phyloP scores from a whole-genome alignment of 2,797 vertebrate genomes.

The Antennarius maculatus region DNA sequence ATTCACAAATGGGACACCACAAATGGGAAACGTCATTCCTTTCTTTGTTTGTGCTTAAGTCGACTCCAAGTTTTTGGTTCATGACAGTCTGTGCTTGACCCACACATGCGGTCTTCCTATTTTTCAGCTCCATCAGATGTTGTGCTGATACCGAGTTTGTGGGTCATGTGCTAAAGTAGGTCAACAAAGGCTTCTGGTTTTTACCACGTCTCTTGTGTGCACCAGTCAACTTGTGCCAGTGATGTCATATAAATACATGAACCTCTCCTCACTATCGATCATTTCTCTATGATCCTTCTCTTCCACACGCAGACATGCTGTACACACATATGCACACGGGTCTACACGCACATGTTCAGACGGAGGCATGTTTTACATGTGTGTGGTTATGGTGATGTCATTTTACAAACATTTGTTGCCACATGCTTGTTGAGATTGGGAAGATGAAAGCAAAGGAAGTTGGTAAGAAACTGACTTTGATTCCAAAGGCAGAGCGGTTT shows the following conservation, averaged over 20 bases:
- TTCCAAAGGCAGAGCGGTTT: constrained; percentile 13
- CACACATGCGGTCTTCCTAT: neutral
- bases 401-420: constrained; percentile 37
- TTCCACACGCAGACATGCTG: neutral
- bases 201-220: constrained; percentile 12
- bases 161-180: constrained; percentile 28
- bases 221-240: constrained; percentile 6
- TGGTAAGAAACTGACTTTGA: constrained; percentile 27
- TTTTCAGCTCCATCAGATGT: neutral
- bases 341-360: constrained; percentile 3
- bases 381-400: constrained; percentile 53
- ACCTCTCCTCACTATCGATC: constrained; percentile 21
- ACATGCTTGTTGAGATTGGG: constrained; percentile 37
- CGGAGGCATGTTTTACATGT: constrained; percentile 18
- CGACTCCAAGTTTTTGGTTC: constrained; percentile 8
- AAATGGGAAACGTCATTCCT: neutral
- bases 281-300: constrained; percentile 1
- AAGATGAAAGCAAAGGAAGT: constrained; percentile 53
- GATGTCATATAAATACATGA: constrained; percentile 49
- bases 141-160: constrained; percentile 1
- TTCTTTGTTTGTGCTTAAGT: constrained; percentile 2
- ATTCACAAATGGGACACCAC: neutral
- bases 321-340: neutral
- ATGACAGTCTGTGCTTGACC: constrained; percentile 10
- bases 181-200: constrained; percentile 25